These are phyloP conservation scores for Formica aserva DNA, from an alignment of 2,888 invertebrate genomes.

Conservation along the genomic window DNA sequence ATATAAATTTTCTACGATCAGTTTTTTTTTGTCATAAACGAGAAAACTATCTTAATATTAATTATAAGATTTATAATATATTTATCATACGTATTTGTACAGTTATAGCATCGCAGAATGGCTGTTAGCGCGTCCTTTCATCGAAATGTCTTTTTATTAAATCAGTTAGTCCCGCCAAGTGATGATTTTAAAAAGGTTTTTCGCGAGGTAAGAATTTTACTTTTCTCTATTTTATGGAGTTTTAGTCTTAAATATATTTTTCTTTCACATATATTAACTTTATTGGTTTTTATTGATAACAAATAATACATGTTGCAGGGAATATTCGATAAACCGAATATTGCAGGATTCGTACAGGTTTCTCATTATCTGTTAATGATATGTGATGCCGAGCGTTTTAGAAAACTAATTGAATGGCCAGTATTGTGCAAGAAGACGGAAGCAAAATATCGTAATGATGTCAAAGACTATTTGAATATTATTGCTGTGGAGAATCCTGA, in stretches of 20 bases:
- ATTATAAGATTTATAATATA: neutral
- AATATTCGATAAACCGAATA: constrained; percentile 84
- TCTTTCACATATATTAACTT: neutral
- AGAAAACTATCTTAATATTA: neutral
- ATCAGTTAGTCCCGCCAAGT: constrained; percentile 77
- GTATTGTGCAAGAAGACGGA: constrained; percentile 81
- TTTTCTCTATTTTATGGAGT: neutral
- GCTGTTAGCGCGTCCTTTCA: constrained; percentile 76
- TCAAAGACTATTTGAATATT: constrained; percentile 77
- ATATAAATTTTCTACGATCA: neutral
- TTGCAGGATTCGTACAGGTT: constrained; percentile 80
- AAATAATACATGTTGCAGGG: constrained; percentile 72
- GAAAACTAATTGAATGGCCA: constrained; percentile 81
- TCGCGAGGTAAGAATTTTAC: constrained; percentile 63
- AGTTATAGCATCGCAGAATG: constrained; percentile 49
- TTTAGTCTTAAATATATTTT: neutral
- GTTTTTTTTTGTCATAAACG: neutral
- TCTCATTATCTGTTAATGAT: constrained; percentile 81
- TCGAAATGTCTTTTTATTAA: constrained; percentile 80
- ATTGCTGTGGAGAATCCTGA: constrained; percentile 81
- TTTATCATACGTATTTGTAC: neutral
- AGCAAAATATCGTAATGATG: constrained; percentile 80
- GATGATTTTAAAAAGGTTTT: constrained; percentile 80
- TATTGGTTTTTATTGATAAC: neutral
- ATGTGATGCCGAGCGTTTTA: constrained; percentile 78